Percentiles rank a stretch among this genome's conserved stretches.
Evolutionary conservation across 2,113 vertebrate species (phyloP).

Genomic region (Thymallus thymallus): DNA sequence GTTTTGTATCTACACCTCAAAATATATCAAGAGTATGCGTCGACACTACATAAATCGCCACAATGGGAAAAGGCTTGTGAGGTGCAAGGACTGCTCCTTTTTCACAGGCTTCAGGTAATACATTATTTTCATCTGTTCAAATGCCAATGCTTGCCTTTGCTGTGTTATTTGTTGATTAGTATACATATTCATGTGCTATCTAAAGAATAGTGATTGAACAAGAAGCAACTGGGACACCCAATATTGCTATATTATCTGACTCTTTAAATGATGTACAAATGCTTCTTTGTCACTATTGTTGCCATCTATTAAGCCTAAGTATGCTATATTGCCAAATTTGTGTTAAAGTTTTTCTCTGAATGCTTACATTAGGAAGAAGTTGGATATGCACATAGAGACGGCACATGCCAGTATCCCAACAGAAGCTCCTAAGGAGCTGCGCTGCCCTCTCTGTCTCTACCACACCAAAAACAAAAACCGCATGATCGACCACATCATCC

Average conservation of each 20-base stretch:
- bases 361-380: not conserved
- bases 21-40: slow-evolving; percentile 83
- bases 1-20: slow-evolving; percentile 84
- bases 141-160: not conserved
- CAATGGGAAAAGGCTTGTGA: slow-evolving; percentile 84
- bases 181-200: not conserved
- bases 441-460: slow-evolving; percentile 96
- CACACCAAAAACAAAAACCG: slow-evolving; percentile 98
- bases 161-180: not conserved
- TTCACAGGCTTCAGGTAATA: slow-evolving; percentile 87
- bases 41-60: slow-evolving; percentile 88
- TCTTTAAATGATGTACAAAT: too few relatives aligned
- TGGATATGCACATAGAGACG: slow-evolving; percentile 86
- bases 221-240: too few relatives aligned
- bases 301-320: not conserved
- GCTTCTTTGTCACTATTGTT: too few relatives aligned
- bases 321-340: not conserved
- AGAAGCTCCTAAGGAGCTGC: slow-evolving; percentile 89
- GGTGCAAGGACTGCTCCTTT: slow-evolving; percentile 89
- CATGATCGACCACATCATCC: slow-evolving; percentile 97
- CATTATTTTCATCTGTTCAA: not conserved
- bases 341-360: not conserved
- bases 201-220: not conserved
- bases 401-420: slow-evolving; percentile 83
- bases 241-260: too few relatives aligned